Conservation (phyloP, 30 jellyfish, hydroid and myxozoan genomes). For the Hydra vulgaris region DNA sequence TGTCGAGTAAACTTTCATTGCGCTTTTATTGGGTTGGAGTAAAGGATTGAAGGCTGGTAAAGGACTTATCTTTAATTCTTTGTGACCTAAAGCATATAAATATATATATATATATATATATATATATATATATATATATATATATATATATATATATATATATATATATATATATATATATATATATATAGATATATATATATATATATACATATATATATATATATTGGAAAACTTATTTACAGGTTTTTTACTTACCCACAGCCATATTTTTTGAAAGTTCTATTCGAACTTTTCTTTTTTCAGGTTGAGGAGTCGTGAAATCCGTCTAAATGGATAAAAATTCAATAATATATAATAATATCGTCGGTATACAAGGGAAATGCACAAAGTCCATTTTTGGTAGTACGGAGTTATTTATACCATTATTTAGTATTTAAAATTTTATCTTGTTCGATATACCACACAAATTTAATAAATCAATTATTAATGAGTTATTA, state of each 20-base stretch:
- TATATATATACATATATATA: background rate
- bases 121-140: background rate
- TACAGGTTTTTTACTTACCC: background rate
- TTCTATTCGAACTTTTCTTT: constrained; percentile 12
- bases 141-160: background rate
- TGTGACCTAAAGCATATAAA: background rate
- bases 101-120: background rate
- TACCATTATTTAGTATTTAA: no score
- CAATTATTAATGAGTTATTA: no score
- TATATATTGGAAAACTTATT: no score
- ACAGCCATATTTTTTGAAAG: constrained; percentile 15
- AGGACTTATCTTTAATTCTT: constrained; percentile 55
- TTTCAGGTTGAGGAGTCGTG: constrained; percentile 11
- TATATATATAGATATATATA: background rate
- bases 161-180: background rate
- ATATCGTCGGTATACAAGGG: no score
- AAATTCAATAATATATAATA: background rate
- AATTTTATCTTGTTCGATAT: no score
- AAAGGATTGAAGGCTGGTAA: constrained; percentile 52
- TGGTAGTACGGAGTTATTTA: no score
- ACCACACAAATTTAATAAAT: no score
- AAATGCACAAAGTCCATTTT: no score
- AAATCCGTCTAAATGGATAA: background rate
- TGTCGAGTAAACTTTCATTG: constrained; percentile 24
- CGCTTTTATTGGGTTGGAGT: constrained; percentile 52